Base-by-base conservation (phyloP, 2,888 invertebrate species). In the Macaria liturata region DNA sequence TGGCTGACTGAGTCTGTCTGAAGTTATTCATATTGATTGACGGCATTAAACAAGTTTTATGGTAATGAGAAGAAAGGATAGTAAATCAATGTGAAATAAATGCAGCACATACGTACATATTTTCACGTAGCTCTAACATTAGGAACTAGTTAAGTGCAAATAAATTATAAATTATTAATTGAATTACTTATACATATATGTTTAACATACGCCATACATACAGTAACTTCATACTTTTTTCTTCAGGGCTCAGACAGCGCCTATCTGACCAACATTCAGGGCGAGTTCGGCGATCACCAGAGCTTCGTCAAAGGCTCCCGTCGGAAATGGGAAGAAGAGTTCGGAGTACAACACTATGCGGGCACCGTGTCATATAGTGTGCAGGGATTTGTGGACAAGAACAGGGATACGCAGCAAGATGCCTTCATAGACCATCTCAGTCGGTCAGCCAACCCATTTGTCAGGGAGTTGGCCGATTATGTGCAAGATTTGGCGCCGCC, bases 331-430 rank as follows among this genome's bases (percentile, higher is more conserved):
- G 97, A 97, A 80, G 95, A 95, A 8, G 97, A 98, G 83, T 98
- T 98, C 75, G 97, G 97, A 0, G 95, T 98, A 1, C 94, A 94
- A 64, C 98, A 98, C 81, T 98, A 98, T 81, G 98, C 98, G 0
- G 98, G 98, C 7, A 93, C 94, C 57, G 97, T 98, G n/a, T 95
- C 95, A 1, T 98, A 98, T 84, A 90, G 91, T 67, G 92, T 72
- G 93, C 94, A 95, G 62, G 97, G 98, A 20, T 91, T 98, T 83
- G 97, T 98, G 1, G 97, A 98, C 77, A 98, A 98, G 87, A 98
- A 98, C 83, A 92, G 97, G 6, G 98, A 98, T 75, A 97, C 97
- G 0, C 98, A 98, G 78, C 98, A 98, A 80, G 98, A 98, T 76
- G 97, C 97, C 0, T 95, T 98, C 76, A 97, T 98, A 67, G 97